Percentiles rank a stretch among this genome's conserved stretches.
Conservation (phyloP, 2,113 vertebrate species). For the Archocentrus centrarchus region DNA sequence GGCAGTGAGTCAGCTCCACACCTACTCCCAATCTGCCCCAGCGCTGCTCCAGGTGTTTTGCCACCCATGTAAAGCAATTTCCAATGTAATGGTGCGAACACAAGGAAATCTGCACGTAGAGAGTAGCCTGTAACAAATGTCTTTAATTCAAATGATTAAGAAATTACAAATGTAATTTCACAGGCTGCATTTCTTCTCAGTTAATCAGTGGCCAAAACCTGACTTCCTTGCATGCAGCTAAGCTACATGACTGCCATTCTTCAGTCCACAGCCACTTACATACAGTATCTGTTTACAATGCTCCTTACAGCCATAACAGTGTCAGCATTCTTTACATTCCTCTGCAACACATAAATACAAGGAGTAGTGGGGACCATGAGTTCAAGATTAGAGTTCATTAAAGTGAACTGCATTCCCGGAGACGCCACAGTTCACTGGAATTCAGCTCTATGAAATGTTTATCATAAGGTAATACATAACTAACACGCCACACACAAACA, state of each 20-base stretch:
- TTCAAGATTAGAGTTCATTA: constrained; percentile 25
- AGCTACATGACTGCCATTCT: constrained; percentile 3
- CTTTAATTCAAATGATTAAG: neutral
- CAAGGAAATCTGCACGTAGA: constrained; percentile 11
- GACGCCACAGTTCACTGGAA: constrained; percentile 9
- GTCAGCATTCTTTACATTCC: constrained; percentile 58
- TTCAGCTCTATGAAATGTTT: constrained; percentile 18
- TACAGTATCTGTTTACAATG: constrained; percentile 11
- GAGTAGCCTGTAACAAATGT: neutral
- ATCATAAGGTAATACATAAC: neutral
- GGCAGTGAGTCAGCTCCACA: constrained; percentile 56
- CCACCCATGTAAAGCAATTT: constrained; percentile 31
- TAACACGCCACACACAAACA: neutral
- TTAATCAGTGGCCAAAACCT: neutral
- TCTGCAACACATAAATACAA: constrained; percentile 15
- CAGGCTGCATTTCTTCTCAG: neutral
- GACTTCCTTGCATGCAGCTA: constrained; percentile 3
- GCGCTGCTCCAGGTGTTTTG: constrained; percentile 54
- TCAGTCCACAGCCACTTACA: neutral
- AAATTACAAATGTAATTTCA: neutral
- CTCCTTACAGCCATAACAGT: constrained; percentile 28
- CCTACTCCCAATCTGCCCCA: constrained; percentile 58
- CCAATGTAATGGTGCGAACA: constrained; percentile 7
- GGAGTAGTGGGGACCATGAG: neutral
- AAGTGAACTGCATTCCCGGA: constrained; percentile 29